phyloP scores from a whole-genome alignment of 1,140 invertebrate genomes.

The Drosophila bifasciata region DNA sequence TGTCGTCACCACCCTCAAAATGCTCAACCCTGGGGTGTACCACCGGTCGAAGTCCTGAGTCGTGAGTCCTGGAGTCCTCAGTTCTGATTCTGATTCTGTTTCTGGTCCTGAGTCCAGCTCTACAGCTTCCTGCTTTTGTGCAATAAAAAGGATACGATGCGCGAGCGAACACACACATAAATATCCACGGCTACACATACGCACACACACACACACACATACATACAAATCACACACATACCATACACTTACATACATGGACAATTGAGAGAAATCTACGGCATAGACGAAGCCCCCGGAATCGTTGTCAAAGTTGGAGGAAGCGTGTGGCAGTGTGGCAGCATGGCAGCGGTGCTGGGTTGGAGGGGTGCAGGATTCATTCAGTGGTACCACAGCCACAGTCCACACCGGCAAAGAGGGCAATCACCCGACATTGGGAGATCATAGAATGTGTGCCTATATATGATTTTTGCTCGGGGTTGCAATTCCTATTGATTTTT shows the following conservation, averaged over 20 bases:
- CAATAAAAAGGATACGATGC: constrained; percentile 78
- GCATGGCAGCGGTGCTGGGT: constrained; percentile 7
- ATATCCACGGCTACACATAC: constrained; percentile 55
- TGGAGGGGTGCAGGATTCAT: constrained; percentile 24
- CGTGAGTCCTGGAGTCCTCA: too few species aligned
- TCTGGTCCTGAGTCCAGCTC: not conserved
- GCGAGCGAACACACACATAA: constrained; percentile 79
- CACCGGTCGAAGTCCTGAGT: not conserved
- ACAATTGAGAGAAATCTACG: not conserved
- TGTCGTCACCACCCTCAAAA: constrained; percentile 61
- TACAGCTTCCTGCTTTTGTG: constrained; percentile 41
- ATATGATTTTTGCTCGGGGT: constrained; percentile 64
- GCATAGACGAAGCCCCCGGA: constrained; percentile 40
- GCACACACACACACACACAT: constrained; percentile 16
- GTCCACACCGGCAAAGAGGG: constrained; percentile 75
- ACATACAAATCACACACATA: constrained; percentile 16
- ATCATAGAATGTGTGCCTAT: constrained; percentile 37
- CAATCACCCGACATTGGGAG: constrained; percentile 67
- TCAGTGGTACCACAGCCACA: constrained; percentile 57
- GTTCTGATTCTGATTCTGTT: too few species aligned
- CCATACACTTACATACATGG: not conserved
- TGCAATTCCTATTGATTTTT: constrained; percentile 81
- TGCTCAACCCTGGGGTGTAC: constrained; percentile 5
- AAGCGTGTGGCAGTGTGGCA: constrained; percentile 24
- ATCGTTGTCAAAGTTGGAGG: constrained; percentile 56